Percentiles rank a stretch among this genome's conserved stretches.
These are phyloP conservation scores for Pterostichus niger DNA, from an alignment of 2,888 invertebrate genomes.

Conservation along the genomic window DNA sequence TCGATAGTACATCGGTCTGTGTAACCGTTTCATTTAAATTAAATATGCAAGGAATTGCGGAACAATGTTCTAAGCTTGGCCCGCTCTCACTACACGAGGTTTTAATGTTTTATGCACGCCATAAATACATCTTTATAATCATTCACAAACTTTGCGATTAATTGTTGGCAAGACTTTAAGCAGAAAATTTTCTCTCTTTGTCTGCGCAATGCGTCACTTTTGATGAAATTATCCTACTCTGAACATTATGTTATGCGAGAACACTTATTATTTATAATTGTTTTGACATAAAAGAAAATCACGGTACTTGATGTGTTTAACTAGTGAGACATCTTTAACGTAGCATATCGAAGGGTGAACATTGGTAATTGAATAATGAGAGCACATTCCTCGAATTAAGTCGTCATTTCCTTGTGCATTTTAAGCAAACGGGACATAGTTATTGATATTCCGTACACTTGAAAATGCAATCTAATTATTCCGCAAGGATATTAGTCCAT, in stretches of 20 bases:
- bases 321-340: constrained; percentile 43
- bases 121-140: constrained; percentile 66
- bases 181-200: constrained; percentile 54
- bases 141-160: constrained; percentile 66
- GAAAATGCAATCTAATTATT: constrained; percentile 68
- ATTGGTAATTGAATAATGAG: constrained; percentile 57
- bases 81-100: constrained; percentile 61
- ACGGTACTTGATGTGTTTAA: constrained; percentile 39
- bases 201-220: constrained; percentile 52
- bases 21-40: constrained; percentile 65
- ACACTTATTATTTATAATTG: constrained; percentile 24
- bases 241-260: background rate
- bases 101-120: constrained; percentile 66
- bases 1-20: constrained; percentile 61
- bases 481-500: constrained; percentile 66
- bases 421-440: constrained; percentile 53
- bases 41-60: constrained; percentile 66
- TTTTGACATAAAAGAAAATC: constrained; percentile 42
- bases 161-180: constrained; percentile 59
- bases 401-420: constrained; percentile 34
- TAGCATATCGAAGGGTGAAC: constrained; percentile 11
- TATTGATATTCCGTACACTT: constrained; percentile 68
- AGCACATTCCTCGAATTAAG: constrained; percentile 36
- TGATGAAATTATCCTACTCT: constrained; percentile 13
- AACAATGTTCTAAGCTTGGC: constrained; percentile 63